Percentiles rank a stretch among this genome's conserved stretches.
phyloP scores from a whole-genome alignment of 2,797 vertebrate genomes.

The Menidia menidia region DNA sequence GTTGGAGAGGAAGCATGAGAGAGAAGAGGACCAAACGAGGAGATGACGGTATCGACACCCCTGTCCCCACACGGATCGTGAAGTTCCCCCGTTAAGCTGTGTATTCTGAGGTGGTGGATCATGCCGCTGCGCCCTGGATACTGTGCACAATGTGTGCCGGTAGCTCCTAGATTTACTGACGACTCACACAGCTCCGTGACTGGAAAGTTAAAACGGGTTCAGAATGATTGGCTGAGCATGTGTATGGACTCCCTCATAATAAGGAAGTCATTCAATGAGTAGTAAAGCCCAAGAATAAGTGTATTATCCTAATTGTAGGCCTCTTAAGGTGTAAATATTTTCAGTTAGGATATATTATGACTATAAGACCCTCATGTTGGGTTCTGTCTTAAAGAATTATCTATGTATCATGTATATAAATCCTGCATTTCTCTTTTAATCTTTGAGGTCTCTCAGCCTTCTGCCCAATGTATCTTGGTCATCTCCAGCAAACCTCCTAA shows the following conservation, averaged over 20 bases:
- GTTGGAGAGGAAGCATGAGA: slow-evolving; percentile 17
- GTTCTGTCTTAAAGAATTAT: background rate
- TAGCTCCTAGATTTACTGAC: slow-evolving; percentile 5
- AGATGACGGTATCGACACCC: slow-evolving; percentile 32
- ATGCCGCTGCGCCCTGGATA: background rate
- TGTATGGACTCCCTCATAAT: slow-evolving; percentile 19
- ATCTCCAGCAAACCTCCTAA: slow-evolving; percentile 37
- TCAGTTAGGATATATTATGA: slow-evolving; percentile 8
- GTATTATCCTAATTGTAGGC: background rate
- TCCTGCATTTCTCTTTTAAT: slow-evolving; percentile 16
- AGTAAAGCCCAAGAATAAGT: background rate
- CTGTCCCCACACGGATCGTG: background rate
- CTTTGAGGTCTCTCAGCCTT: slow-evolving; percentile 25
- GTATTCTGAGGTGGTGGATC: slow-evolving; percentile 19
- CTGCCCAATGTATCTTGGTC: slow-evolving; percentile 41
- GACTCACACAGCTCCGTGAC: slow-evolving; percentile 1
- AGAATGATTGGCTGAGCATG: slow-evolving; percentile 24
- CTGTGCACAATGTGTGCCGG: slow-evolving; percentile 19
- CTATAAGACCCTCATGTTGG: background rate
- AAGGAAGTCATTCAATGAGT: slow-evolving; percentile 24
- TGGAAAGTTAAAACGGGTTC: slow-evolving; percentile 25
- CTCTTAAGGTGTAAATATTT: slow-evolving; percentile 6
- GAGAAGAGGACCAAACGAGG: slow-evolving; percentile 44
- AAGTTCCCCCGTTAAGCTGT: slow-evolving; percentile 11
- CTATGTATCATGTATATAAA: slow-evolving; percentile 25